Conservation (phyloP, 2,888 invertebrate genomes). For the Dusona sp. region DNA sequence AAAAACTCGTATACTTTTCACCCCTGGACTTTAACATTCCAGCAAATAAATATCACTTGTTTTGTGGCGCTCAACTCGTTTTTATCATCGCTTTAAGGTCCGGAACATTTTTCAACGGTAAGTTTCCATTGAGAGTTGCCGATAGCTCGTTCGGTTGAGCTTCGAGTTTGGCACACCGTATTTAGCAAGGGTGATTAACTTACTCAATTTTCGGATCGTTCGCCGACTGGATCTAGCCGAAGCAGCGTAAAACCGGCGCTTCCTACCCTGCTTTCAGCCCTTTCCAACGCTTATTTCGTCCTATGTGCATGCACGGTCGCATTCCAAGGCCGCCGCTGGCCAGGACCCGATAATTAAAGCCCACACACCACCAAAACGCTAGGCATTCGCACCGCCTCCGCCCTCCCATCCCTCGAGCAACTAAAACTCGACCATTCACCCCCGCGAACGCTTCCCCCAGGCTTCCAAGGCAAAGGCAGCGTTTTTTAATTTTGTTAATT, state of each 20-base stretch:
- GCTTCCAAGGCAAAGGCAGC: conserved; percentile 51
- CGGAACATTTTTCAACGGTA: background rate
- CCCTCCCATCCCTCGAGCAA: conserved; percentile 25
- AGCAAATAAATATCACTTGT: conserved; percentile 21
- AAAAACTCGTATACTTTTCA: background rate
- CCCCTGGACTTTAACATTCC: background rate
- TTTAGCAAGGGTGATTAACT: conserved; percentile 67
- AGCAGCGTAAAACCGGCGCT: conserved; percentile 20
- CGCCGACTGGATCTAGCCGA: conserved; percentile 27
- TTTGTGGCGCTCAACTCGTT: conserved; percentile 42
- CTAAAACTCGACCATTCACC: conserved; percentile 20
- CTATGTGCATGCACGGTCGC: conserved; percentile 57
- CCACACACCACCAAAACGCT: conserved; percentile 58
- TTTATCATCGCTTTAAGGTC: conserved; percentile 30
- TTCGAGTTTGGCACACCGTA: conserved; percentile 53
- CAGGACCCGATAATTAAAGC: conserved; percentile 68
- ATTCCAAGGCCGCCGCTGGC: conserved; percentile 63
- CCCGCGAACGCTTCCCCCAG: conserved; percentile 25
- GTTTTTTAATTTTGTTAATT: conserved; percentile 68
- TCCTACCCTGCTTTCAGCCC: conserved; percentile 20
- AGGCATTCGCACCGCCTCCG: conserved; percentile 52
- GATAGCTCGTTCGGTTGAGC: conserved; percentile 54
- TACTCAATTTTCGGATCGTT: conserved; percentile 66
- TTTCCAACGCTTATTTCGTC: conserved; percentile 48
- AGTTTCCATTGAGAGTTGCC: conserved; percentile 41